Evolutionary conservation across 2,797 vertebrate genomes (phyloP).

Genomic region (Argentina silus): DNA sequence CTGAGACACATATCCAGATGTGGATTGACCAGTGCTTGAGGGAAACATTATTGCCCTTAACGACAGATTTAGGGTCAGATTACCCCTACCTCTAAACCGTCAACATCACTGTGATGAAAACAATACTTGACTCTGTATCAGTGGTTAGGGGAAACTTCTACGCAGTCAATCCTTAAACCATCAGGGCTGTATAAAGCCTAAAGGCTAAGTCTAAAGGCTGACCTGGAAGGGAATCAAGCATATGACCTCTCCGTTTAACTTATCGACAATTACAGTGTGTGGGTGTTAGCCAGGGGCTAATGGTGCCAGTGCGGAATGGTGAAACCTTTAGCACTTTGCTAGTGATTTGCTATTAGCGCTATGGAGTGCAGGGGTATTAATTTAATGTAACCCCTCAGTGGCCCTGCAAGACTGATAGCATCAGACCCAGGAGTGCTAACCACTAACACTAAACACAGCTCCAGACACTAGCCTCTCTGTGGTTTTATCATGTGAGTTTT

Average conservation of each 20-base stretch:
- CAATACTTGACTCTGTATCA: background rate
- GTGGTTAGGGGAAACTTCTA: background rate
- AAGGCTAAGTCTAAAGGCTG: background rate
- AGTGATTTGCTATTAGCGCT: slow-evolving; percentile 49
- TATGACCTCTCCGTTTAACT: slow-evolving; percentile 19
- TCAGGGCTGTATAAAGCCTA: background rate
- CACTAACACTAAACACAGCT: slow-evolving; percentile 26
- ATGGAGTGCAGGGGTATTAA: slow-evolving; percentile 7
- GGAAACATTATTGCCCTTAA: background rate
- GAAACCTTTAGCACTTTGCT: slow-evolving; percentile 22
- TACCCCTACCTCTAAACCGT: no score
- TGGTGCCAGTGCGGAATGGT: slow-evolving; percentile 31
- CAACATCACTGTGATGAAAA: background rate
- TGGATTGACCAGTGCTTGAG: slow-evolving; percentile 7
- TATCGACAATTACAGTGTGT: slow-evolving; percentile 40
- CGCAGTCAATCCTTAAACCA: slow-evolving; percentile 13
- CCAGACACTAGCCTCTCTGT: background rate
- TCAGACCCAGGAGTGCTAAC: background rate
- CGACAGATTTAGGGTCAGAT: background rate
- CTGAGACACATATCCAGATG: slow-evolving; percentile 44
- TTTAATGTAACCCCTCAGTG: slow-evolving; percentile 46
- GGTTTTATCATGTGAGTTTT: slow-evolving; percentile 12
- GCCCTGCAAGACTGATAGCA: slow-evolving; percentile 13
- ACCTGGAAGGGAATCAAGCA: slow-evolving; percentile 34
- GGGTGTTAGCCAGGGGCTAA: slow-evolving; percentile 28